Base-by-base conservation (phyloP, 2,888 invertebrate genomes). In the Salticus scenicus region DNA sequence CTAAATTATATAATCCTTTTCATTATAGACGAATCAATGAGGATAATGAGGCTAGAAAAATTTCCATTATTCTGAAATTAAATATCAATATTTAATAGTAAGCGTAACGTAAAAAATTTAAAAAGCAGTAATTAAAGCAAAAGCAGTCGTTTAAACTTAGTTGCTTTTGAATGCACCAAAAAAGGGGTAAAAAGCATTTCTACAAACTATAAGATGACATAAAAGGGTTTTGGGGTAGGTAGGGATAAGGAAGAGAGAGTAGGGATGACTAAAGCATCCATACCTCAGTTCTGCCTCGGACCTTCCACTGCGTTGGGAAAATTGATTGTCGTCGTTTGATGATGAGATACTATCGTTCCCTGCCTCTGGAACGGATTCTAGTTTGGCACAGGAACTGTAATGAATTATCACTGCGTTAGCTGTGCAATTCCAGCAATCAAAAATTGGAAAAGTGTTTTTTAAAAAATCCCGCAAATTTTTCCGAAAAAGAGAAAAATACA, bases 231-330 rank as follows among this genome's bases (percentile, higher is more conserved):
- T 20, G 30, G 41, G 66, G n/a, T 20, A 72, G 42, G 63, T 20
- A 17, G 71, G 63, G 47, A n/a, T 17, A 51, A 30, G 28, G 31
- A 42, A 41, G 31, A 57, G 64, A 51, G 67, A 81, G 80, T 73
- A 81, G 80, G 80, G 74, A 81, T 76, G 75, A 67, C 75, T 70
- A 63, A 47, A 75, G 64, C 82, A 82, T 82, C 82, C 84, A 78
- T 84, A 78, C 84, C 84, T 84, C 78, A 84, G 84, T 33, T 84
- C 69, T 27, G 84, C 78, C 63, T 84, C 78, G 57, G 42, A 63
- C 51, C 77, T 67, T 84, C 84, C 83, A 67, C 72, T 72, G 76
- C 37, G 83, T 31, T 71, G 76, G 47, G 37, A 33, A 28, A 76
- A 76, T 51, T 72, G 83, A 71, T 83, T 72, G 75, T 72, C 73